phyloP scores from a whole-genome alignment of 2,888 invertebrate species.

The Tyria jacobaeae region DNA sequence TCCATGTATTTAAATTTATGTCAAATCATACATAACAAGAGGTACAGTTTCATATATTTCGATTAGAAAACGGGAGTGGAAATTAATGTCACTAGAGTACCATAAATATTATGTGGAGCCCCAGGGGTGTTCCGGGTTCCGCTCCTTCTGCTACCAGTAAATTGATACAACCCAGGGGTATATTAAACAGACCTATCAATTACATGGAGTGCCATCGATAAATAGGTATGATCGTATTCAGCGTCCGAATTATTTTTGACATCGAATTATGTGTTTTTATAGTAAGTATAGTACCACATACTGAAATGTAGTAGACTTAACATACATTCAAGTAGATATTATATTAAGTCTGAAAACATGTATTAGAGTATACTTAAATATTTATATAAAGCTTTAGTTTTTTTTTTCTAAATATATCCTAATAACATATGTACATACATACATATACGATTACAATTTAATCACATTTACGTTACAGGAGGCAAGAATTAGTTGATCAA shows the following conservation, averaged over 20 bases:
- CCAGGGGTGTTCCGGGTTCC: slow-evolving; percentile 68
- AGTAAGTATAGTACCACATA: no score
- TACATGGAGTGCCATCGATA: slow-evolving; percentile 43
- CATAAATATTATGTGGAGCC: slow-evolving; percentile 68
- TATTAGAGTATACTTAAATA: no score
- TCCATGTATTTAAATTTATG: background rate
- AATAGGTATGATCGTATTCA: slow-evolving; percentile 27
- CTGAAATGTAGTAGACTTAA: no score
- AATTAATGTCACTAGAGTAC: slow-evolving; percentile 69
- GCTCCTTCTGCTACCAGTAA: slow-evolving; percentile 71
- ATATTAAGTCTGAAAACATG: no score
- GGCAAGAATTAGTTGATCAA: no score
- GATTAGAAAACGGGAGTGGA: slow-evolving; percentile 65
- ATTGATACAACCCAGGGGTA: slow-evolving; percentile 77
- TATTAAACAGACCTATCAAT: slow-evolving; percentile 63
- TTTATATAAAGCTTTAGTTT: no score
- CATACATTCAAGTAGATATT: no score
- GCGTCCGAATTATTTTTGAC: slow-evolving; percentile 10
- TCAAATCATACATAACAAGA: slow-evolving; percentile 16
- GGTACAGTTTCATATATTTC: slow-evolving; percentile 34
- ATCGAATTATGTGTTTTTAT: slow-evolving; percentile 1
- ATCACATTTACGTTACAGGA: no score
- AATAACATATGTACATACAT: no score
- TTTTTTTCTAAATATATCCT: no score
- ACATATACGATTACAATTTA: no score